phyloP scores from a whole-genome alignment of 1,140 invertebrate species.

The Eriocheir sinensis region DNA sequence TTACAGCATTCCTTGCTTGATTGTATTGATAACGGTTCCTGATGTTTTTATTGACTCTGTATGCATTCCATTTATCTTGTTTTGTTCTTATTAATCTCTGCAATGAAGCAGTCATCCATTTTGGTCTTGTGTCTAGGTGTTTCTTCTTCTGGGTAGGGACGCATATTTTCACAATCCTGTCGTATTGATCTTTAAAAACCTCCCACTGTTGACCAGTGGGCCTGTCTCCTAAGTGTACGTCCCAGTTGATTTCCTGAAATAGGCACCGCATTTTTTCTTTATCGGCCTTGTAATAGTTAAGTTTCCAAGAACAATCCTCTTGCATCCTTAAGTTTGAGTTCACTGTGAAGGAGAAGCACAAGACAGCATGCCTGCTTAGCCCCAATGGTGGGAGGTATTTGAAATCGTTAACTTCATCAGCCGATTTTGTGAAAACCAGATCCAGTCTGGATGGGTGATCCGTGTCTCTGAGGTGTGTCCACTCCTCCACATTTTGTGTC shows the following conservation, averaged over 20 bases:
- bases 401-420: conserved; percentile 23
- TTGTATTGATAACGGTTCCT: not conserved
- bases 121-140: no score
- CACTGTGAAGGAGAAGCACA: not conserved
- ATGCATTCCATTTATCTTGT: not conserved
- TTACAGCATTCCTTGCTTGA: not conserved
- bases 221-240: no score
- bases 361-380: not conserved
- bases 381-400: conserved; percentile 27
- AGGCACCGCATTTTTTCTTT: no score
- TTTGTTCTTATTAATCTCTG: no score
- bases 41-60: not conserved
- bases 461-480: conserved; percentile 23
- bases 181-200: no score
- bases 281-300: no score
- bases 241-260: no score
- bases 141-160: no score
- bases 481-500: conserved; percentile 28
- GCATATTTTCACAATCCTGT: not conserved
- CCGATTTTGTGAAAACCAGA: not conserved
- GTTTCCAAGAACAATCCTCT: no score
- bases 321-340: no score
- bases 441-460: conserved; percentile 35
- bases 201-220: no score
- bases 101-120: no score